A percentile compares a stretch with the other conserved stretches of the same genome.
These are phyloP conservation scores for Atherinomorus stipes DNA, from an alignment of 2,113 vertebrate genomes.

Conservation along the genomic window DNA sequence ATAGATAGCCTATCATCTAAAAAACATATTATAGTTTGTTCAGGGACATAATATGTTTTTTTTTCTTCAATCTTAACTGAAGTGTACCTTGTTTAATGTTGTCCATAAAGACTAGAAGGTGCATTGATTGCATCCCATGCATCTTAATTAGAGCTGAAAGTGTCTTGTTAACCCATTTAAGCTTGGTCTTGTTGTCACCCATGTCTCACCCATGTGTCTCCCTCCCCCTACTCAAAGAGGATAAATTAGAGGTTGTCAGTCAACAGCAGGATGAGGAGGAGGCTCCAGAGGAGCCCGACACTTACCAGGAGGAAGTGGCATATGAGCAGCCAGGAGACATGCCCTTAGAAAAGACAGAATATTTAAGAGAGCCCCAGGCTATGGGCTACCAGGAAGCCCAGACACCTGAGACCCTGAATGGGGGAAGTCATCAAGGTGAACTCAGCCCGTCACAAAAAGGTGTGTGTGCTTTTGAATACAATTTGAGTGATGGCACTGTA, in stretches of 20 bases:
- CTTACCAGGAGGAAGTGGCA: conserved; percentile 59
- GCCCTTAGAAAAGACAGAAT: conserved; percentile 70
- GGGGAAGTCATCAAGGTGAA: conserved; percentile 69
- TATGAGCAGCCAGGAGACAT: conserved; percentile 60
- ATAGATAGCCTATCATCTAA: too few relatives aligned
- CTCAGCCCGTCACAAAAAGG: conserved; percentile 67
- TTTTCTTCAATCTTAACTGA: too few relatives aligned
- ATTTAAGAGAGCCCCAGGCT: conserved; percentile 70
- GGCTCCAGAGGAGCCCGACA: conserved; percentile 59
- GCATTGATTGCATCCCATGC: conserved; percentile 55
- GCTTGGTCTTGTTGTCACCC: conserved; percentile 51
- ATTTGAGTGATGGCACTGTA: conserved; percentile 2
- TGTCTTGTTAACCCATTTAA: conserved; percentile 65
- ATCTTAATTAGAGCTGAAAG: conserved; percentile 77
- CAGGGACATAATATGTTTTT: too few relatives aligned
- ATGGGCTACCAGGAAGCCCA: conserved; percentile 65
- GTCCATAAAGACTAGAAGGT: neutral
- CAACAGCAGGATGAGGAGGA: conserved; percentile 59
- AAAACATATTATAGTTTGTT: too few relatives aligned
- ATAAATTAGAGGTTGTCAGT: conserved; percentile 70
- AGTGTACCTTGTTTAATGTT: too few relatives aligned
- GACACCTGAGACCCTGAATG: conserved; percentile 69
- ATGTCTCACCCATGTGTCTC: conserved; percentile 65
- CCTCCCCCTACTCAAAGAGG: conserved; percentile 55
- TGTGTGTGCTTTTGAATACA: conserved; percentile 65